Base-by-base conservation (phyloP, 2,888 invertebrate species). In the Sphaeridia pumilis region DNA sequence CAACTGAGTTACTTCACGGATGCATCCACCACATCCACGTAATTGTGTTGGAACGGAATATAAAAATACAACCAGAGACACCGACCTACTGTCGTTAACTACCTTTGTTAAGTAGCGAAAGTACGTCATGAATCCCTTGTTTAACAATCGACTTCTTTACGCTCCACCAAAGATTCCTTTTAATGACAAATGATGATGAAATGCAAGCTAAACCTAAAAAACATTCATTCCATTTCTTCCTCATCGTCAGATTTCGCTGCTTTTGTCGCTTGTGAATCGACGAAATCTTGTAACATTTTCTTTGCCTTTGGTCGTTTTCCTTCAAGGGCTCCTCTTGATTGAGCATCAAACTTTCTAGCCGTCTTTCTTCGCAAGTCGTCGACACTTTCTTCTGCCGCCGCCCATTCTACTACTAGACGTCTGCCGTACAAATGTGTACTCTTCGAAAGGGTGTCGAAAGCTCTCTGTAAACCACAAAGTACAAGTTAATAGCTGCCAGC, bases 381-480 rank as follows among this genome's bases (percentile, higher is more conserved):
- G 5, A 95, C 76, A 58, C 80, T 80, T 68, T 87, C 85, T 31
- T 81, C 81, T 26, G 69, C 67, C 52, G 84, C 78, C 1, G 93
- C 90, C 97, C 97, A 98, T 74, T 98, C 95, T 55, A 98, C 73
- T 0, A 93, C 94, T 66, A 99, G 74, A 51, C 95, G 78, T 61
- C 97, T 78, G 1, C 97, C 97, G 71, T 92, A 97, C 72, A 99
- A 84, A 78, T 99, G 98, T 50, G 97, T 97, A 66, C 94, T 94
- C 70, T 88, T 88, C 65, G 86, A 83, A n/a, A 95, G 70, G 0
- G 89, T 83, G 59, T 90, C 85, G 71, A 94, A 93, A 0, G 97
- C 97, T 69, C 82, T 79, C 84, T 88, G 70, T 35, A 76, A 51
- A 17, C n/a, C n/a, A n/a, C n/a, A n/a, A n/a, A n/a, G n/a, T 31